Percentiles rank a stretch among this genome's conserved stretches.
Conservation (phyloP, 1,140 invertebrate species). For the Saccostrea glomerata region DNA sequence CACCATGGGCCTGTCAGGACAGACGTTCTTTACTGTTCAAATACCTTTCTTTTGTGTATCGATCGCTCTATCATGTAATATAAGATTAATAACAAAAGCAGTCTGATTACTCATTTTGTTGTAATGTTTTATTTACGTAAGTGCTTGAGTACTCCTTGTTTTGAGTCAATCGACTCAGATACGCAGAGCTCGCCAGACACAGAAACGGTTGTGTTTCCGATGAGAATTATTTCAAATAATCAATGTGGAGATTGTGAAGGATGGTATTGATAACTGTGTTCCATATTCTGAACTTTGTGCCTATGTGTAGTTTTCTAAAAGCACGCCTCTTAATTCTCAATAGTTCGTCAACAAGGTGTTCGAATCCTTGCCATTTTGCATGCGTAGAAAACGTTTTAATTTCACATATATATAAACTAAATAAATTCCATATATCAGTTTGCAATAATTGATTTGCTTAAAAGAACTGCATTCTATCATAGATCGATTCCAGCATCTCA, state of each 20-base stretch:
- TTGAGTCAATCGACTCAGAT: background rate
- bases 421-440: background rate
- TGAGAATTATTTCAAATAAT: too few species aligned
- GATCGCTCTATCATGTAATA: background rate
- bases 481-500: background rate
- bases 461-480: conserved; percentile 5
- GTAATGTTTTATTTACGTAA: background rate
- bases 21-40: background rate
- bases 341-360: background rate
- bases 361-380: background rate
- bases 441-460: background rate
- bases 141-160: background rate
- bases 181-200: background rate
- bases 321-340: background rate
- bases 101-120: background rate
- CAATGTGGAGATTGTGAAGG: too few species aligned
- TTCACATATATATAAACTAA: too few species aligned
- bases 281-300: too few species aligned
- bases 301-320: too few species aligned
- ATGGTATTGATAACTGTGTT: too few species aligned
- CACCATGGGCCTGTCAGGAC: background rate
- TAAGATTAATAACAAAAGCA: background rate
- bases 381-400: too few species aligned
- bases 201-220: background rate
- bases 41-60: background rate